Evolutionary conservation across 2,888 invertebrate species (phyloP).

Genomic region (Metopia argyrocephala): DNA sequence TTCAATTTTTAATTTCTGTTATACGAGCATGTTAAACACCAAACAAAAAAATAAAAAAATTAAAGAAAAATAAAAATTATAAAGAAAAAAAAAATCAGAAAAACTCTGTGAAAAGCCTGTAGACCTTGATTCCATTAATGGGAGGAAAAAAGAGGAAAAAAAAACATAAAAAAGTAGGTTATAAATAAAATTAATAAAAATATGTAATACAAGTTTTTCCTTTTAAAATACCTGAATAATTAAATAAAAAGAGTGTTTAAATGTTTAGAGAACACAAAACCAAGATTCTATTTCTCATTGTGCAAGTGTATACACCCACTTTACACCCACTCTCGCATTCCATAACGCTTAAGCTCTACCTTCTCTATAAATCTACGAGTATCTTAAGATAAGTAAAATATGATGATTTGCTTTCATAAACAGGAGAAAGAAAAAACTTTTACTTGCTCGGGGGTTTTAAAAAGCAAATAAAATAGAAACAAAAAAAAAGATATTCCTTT

Average conservation of each 20-base stretch:
- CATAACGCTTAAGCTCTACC: no score
- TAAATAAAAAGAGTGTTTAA: no score
- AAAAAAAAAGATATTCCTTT: neutral
- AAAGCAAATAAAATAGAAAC: neutral
- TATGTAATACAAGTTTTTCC: no score
- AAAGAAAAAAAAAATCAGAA: neutral
- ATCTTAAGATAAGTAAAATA: no score
- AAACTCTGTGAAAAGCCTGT: neutral
- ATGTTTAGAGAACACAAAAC: no score
- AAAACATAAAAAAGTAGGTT: constrained; percentile 1
- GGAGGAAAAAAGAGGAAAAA: constrained; percentile 47
- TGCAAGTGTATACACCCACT: no score
- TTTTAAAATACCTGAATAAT: constrained; percentile 21
- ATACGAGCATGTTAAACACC: neutral
- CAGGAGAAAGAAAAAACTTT: neutral
- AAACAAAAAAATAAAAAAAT: neutral
- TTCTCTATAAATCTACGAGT: no score
- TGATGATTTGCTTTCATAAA: no score
- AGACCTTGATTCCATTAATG: constrained; percentile 58
- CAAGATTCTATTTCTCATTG: no score
- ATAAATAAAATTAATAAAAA: constrained; percentile 23
- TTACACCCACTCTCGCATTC: no score
- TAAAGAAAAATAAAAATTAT: no score
- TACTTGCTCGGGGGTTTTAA: neutral
- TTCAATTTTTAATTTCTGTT: constrained; percentile 52